A percentile compares a stretch with the other conserved stretches of the same genome.
Conservation (phyloP, 2,797 vertebrate genomes). For the Momotus momota region DNA sequence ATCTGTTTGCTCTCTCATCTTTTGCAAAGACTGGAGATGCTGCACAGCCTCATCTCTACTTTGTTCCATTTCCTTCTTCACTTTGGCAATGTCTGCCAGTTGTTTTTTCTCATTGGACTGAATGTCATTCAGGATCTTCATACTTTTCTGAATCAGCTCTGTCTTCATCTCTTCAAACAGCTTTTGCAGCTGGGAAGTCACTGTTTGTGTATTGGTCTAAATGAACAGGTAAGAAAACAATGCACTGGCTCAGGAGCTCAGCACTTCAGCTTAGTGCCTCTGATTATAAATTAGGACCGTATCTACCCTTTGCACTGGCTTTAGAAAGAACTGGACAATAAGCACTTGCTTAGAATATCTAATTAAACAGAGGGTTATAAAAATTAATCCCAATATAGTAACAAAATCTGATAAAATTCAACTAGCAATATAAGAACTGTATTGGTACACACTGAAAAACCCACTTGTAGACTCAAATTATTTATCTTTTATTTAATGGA, state of each 20-base stretch:
- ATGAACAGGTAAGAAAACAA: neutral
- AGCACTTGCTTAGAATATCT: neutral
- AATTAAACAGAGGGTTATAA: neutral
- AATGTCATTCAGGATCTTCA: neutral
- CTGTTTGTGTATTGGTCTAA: neutral
- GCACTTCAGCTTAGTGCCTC: neutral
- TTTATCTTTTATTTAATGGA: neutral
- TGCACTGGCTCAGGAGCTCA: neutral
- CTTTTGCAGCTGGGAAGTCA: neutral
- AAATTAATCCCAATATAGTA: neutral
- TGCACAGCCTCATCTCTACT: neutral
- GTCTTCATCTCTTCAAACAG: constrained; percentile 4
- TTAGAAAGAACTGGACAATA: neutral
- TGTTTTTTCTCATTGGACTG: neutral
- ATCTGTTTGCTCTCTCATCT: neutral
- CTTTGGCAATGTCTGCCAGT: neutral
- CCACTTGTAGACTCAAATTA: neutral
- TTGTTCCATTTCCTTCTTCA: neutral
- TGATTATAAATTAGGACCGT: neutral
- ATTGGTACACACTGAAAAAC: neutral
- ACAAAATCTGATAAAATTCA: neutral
- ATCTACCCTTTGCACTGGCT: neutral
- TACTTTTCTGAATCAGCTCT: neutral
- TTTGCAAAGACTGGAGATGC: constrained; percentile 16
- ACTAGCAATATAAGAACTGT: neutral